Evolutionary conservation across 2,797 vertebrate species (phyloP).

Genomic region (Heliangelus exortis): DNA sequence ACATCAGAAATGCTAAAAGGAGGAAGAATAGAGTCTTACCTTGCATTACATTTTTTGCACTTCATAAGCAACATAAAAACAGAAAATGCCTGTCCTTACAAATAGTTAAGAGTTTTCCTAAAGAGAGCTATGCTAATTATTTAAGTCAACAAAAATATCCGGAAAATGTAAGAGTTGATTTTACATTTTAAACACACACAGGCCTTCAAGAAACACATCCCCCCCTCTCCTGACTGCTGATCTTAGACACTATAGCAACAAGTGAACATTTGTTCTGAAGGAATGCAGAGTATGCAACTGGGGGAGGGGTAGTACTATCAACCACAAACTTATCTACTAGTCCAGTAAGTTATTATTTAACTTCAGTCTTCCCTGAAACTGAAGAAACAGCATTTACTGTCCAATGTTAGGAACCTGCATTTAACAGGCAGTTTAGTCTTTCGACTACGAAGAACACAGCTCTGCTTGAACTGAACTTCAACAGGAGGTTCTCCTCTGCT

Average conservation of each 20-base stretch:
- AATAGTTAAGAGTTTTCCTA: not conserved
- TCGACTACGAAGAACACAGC: not conserved
- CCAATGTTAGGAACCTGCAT: not conserved
- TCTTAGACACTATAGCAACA: conserved; percentile 89
- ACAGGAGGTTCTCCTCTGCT: not conserved
- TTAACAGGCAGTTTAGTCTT: conserved; percentile 18
- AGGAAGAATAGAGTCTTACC: not conserved
- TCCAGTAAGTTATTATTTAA: conserved; percentile 72
- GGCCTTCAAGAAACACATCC: conserved; percentile 62
- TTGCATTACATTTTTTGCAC: not conserved
- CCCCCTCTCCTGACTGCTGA: conserved; percentile 78
- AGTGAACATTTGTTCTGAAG: conserved; percentile 91
- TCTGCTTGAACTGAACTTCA: not conserved
- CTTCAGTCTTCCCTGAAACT: conserved; percentile 47
- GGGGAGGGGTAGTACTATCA: conserved; percentile 80
- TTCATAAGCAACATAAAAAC: not conserved
- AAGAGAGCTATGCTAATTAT: conserved; percentile 5
- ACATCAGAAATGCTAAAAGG: not conserved
- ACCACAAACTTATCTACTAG: conserved; percentile 65
- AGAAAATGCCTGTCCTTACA: not conserved
- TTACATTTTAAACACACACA: conserved; percentile 25
- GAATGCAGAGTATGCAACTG: conserved; percentile 88
- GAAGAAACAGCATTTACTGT: conserved; percentile 31
- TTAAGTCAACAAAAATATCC: conserved; percentile 42
- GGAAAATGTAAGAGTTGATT: not conserved